Evolutionary conservation across 2,113 vertebrate genomes (phyloP), one percentile per base, ranked within the genome.

Genomic region (Micromys minutus): DNA sequence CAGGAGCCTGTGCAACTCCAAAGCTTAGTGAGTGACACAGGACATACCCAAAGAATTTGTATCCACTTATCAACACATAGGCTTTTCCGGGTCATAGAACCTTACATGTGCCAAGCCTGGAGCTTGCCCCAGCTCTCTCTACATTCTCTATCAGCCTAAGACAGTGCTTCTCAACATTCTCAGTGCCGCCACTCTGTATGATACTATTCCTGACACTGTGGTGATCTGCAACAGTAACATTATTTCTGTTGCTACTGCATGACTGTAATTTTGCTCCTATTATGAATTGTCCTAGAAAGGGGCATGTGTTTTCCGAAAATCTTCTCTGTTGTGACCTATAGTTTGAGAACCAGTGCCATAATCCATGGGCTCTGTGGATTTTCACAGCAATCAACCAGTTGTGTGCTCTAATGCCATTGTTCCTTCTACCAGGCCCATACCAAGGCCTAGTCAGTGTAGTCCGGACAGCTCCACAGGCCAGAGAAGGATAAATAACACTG

Each of bases 141-240:
- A 63, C 61, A 63, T 63, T 29, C 61, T 63, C 61, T 29, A 63
- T 63, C 9, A 63, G 61, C 61, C 61, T 29, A 63, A 63, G 61
- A 63, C 26, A 63, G 61, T 7, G 9, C 2, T 63, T 63, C 61
- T 63, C 61, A 26, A 63, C 61, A 29, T 11, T 29, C 61, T 63
- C 61, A 63, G 11, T 45, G 22, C 75, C 31, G 26, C 6, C 26
- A 76, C 13, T 26, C 24, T 17, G 24, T 47, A 29, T 26, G 50
- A 17, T 9, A 34, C 7, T 34, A 47, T 31, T 50, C 3, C 15
- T 34, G 15, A 5, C 34, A 31, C 4, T 77, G 7, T 50, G 75
- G 7, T 50, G 75, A 17, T 7, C 45, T 63, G 31, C 0, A 3
- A 0, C 7, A 77, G 0, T 4, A 50, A 50, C 31, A 50, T 50